A percentile compares a stretch with the other conserved stretches of the same genome.
phyloP scores from a whole-genome alignment of 2,113 vertebrate species.

The Sebastes schlegelii region DNA sequence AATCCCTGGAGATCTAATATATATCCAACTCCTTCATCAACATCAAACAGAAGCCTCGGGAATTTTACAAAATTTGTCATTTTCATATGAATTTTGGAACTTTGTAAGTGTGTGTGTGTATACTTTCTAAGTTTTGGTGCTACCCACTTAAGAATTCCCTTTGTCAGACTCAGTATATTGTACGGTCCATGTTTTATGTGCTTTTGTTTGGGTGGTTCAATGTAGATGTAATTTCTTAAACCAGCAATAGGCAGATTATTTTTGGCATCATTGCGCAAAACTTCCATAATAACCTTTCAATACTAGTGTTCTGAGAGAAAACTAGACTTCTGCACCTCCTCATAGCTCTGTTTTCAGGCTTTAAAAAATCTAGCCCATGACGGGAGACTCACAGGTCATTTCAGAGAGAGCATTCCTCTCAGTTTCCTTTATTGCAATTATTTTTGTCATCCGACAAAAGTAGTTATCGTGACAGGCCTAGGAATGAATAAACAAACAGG shows the following conservation, averaged over 20 bases:
- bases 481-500: background rate
- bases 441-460: too few species aligned
- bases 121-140: background rate
- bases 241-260: too few species aligned
- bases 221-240: background rate
- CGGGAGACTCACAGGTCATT: too few species aligned
- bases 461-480: too few species aligned
- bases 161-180: background rate
- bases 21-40: background rate
- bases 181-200: background rate
- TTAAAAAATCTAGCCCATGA: too few species aligned
- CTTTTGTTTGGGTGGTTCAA: background rate
- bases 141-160: background rate
- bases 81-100: background rate
- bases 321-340: too few species aligned
- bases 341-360: too few species aligned
- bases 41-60: background rate
- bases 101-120: background rate
- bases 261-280: too few species aligned
- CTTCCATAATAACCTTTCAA: too few species aligned
- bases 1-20: constrained; percentile 6
- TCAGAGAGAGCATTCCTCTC: too few species aligned
- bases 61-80: background rate
- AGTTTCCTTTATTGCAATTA: too few species aligned
- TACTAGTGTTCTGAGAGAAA: too few species aligned